Evolutionary conservation across 2,888 invertebrate genomes (phyloP).

Genomic region (Alviniconcha strummeri): DNA sequence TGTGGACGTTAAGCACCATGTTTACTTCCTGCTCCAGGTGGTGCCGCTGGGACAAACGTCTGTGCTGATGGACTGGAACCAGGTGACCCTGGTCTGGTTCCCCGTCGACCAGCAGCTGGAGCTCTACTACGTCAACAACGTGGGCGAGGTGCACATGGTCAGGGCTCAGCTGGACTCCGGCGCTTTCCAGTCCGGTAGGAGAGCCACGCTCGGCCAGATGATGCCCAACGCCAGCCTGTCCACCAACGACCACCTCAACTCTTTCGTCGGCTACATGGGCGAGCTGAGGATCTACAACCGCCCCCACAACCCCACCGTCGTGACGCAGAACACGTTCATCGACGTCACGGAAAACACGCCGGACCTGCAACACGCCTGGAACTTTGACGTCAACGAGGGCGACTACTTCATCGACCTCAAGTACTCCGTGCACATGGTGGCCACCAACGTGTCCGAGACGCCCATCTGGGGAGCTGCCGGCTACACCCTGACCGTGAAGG

Average conservation of each 20-base stretch:
- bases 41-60: neutral
- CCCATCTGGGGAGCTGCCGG: constrained; percentile 3
- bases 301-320: constrained; percentile 16
- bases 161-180: constrained; percentile 7
- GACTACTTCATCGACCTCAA: constrained; percentile 21
- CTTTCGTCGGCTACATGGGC: constrained; percentile 18
- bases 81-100: constrained; percentile 13
- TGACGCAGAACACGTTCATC: constrained; percentile 21
- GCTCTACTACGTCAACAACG: neutral
- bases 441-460: constrained; percentile 18
- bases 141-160: constrained; percentile 9
- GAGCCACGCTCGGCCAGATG: neutral
- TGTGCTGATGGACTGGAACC: constrained; percentile 7
- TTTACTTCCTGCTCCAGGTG: neutral
- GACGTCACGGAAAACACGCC: constrained; percentile 17
- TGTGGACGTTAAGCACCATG: neutral
- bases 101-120: neutral
- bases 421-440: constrained; percentile 4
- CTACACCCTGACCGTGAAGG: constrained; percentile 13
- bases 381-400: constrained; percentile 21
- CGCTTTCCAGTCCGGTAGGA: constrained; percentile 6
- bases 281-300: constrained; percentile 18
- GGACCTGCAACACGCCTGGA: constrained; percentile 19
- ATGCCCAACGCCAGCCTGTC: neutral
- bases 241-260: constrained; percentile 14